Base-by-base conservation (phyloP, 1,140 invertebrate species). In the Zophobas atratus region DNA sequence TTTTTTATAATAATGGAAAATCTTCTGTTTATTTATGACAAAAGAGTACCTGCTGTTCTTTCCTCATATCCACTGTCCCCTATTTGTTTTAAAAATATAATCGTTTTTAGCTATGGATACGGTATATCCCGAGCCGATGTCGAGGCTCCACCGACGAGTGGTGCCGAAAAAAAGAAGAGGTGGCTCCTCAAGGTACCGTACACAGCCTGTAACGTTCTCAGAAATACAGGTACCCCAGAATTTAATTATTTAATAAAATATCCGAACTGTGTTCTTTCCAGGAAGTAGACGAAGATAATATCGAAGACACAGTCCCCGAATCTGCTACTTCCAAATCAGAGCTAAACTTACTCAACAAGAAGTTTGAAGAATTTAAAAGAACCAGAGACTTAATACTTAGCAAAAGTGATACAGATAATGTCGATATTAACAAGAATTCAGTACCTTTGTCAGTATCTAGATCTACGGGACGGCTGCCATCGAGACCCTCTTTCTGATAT, bases 141-240 rank as follows among this genome's bases (percentile, higher is more conserved):
- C 92, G 32, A 87, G 90, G 70, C 86, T 93, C 46, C 88, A 90
- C 80, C 87, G 90, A 78, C 86, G 91, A 5, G 88, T 90, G 1
- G 90, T 90, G 8, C 88, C 89, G 51, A 90, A 90, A 82, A 89
- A 90, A 79, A 85, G 89, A 81, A 84, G 88, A 71, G 87, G 88
- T 32, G 84, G 86, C 56, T 87, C 88, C 38, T 80, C 79, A 2
- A 85, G 93, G 51, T 92, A 92, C 82, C 89, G 92, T 81, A 94
- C 93, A 3, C 91, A 92, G 83, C 93, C 92, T 0, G 91, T 94
- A 72, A 94, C 93, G 32, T 94, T 94, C 85, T 91, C 93, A 67
- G 93, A 94, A 87, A 94, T 94, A 79, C 91, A 93, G 87, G 93
- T 93, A 82, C 70, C 73, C 70, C 3, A 34, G 49, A 51, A 43